Evolutionary conservation across 2,888 invertebrate species (phyloP), one percentile per base, ranked within the genome.

Genomic region (Thera obeliscata): DNA sequence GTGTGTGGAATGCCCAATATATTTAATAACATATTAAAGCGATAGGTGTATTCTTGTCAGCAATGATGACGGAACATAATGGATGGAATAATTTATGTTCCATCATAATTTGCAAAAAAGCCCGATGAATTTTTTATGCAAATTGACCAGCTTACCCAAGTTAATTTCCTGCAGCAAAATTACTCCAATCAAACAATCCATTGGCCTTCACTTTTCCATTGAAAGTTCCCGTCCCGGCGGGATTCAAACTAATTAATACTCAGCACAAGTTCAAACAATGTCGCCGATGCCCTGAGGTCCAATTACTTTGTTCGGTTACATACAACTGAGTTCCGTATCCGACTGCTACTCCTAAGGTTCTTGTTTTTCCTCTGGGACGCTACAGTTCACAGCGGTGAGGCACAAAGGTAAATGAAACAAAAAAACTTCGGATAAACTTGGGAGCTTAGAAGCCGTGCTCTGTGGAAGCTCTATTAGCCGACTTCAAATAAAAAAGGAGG

Each of bases 171-270:
- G 35, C n/a, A 58, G 57, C 43, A 65, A 70, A 72, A 77, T 73
- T 64, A 59, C 71, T 71, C 70, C 71, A 73, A 76, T 76, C 67
- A 76, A 75, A 76, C 75, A 71, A 78, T 76, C 69, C 76, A 75
- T 79, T 81, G 77, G 79, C 78, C 80, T 81, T 77, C 71, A 75
- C 76, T 79, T 75, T 71, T 70, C 69, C 74, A 77, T 76, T 73
- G 69, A 67, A 72, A 80, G 75, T 74, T 65, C 66, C 69, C 57
- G 57, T 68, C 71, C 72, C 74, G 41, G 50, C 64, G 75, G 78
- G 78, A 80, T 74, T 76, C 74, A 72, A 81, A 83, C 79, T 82
- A 84, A 86, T 86, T 85, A 83, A 84, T 84, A 82, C 81, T 81
- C 79, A 70, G 80, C 80, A 73, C 78, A 70, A 80, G 82, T 80